phyloP scores from a whole-genome alignment of 64 coral and sea anemone species.

The Stichodactyla helianthus region DNA sequence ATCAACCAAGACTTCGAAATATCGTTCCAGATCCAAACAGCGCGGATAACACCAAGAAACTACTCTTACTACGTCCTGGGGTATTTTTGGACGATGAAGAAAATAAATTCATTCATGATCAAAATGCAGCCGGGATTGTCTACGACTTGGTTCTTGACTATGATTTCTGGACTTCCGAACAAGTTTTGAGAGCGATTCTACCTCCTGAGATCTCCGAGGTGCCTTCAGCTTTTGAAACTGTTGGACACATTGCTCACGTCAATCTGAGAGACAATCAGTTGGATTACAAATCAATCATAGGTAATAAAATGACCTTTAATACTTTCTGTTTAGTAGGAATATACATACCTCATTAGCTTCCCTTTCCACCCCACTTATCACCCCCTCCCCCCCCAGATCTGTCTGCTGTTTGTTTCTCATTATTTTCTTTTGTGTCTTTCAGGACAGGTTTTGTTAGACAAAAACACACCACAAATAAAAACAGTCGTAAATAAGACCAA shows the following conservation, averaged over 20 bases:
- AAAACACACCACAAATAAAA: conserved; percentile 93
- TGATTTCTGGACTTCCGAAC: conserved; percentile 83
- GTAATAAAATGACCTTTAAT: conserved; percentile 26
- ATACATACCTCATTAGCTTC: too few species aligned
- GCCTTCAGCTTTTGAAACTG: conserved; percentile 85
- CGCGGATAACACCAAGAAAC: conserved; percentile 42
- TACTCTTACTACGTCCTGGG: conserved; percentile 69
- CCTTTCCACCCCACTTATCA: background rate
- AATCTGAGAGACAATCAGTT: conserved; percentile 81
- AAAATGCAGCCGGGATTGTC: conserved; percentile 33
- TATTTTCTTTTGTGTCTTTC: background rate
- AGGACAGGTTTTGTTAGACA: conserved; percentile 96
- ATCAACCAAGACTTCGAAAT: conserved; percentile 84
- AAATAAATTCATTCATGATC: conserved; percentile 37
- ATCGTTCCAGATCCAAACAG: conserved; percentile 58
- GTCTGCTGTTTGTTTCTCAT: too few species aligned
- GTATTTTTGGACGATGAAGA: conserved; percentile 52
- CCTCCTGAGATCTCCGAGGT: conserved; percentile 78
- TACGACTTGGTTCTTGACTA: conserved; percentile 73
- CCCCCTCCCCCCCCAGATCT: background rate
- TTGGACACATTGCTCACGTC: conserved; percentile 94
- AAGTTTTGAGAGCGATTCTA: conserved; percentile 77
- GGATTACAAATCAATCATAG: conserved; percentile 76
- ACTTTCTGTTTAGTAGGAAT: background rate
- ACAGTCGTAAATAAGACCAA: conserved; percentile 98